These are phyloP conservation scores for Enteromius fasciolatus DNA, from an alignment of 2,797 vertebrate species.

Conservation along the genomic window DNA sequence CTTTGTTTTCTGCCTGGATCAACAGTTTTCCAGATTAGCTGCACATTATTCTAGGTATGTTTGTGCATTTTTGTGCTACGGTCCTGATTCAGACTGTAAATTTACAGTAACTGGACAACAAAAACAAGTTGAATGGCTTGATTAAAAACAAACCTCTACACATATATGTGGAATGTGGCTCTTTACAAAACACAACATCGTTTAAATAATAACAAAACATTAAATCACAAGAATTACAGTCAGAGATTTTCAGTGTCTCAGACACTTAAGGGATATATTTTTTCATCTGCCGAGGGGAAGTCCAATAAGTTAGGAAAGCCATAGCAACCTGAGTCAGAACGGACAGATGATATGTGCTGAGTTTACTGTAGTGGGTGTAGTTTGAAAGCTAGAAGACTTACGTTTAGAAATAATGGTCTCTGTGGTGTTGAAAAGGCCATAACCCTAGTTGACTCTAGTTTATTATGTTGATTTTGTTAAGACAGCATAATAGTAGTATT, in stretches of 20 bases:
- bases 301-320: conserved; percentile 6
- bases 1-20: conserved; percentile 71
- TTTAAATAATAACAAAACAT: background rate
- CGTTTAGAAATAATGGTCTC: background rate
- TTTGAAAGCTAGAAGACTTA: conserved; percentile 9
- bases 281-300: background rate
- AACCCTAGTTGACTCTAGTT: conserved; percentile 6
- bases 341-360: background rate
- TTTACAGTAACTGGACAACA: background rate
- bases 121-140: background rate
- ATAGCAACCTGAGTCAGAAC: background rate
- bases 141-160: background rate
- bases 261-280: background rate
- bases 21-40: conserved; percentile 69
- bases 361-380: conserved; percentile 15
- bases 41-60: conserved; percentile 51
- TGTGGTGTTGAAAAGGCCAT: background rate
- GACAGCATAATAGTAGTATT: conserved; percentile 24
- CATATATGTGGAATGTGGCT: background rate
- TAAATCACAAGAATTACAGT: conserved; percentile 1
- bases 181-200: background rate
- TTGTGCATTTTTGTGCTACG: conserved; percentile 27
- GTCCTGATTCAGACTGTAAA: conserved; percentile 21
- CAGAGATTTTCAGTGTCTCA: background rate
- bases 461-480: conserved; percentile 18